These are phyloP conservation scores for Peromyscus attwateri DNA, from an alignment of 2,797 vertebrate genomes.

Conservation along the genomic window DNA sequence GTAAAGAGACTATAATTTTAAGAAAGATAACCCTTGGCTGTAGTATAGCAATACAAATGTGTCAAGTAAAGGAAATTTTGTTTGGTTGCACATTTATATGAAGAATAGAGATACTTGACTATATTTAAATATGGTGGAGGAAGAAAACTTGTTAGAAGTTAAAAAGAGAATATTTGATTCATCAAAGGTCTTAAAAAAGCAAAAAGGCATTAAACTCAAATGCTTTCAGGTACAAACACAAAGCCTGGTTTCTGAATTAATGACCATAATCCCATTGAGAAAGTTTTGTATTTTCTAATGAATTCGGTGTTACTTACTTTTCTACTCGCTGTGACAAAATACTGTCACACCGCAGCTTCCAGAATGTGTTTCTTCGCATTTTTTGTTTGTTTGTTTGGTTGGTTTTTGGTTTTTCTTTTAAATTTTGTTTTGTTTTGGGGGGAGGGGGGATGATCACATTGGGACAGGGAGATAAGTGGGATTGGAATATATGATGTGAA, in stretches of 20 bases:
- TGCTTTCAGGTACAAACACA: neutral
- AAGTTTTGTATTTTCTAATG: neutral
- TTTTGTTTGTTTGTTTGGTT: no score
- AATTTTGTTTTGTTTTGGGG: no score
- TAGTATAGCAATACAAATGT: neutral
- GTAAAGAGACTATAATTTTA: neutral
- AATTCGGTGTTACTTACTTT: neutral
- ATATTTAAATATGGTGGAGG: neutral
- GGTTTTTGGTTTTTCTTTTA: no score
- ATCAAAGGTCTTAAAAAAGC: neutral
- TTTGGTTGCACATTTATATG: neutral
- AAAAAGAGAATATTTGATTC: conserved; percentile 1
- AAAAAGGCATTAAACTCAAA: neutral
- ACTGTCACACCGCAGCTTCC: no score
- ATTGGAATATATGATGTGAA: no score
- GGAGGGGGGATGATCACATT: no score
- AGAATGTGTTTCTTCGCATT: no score
- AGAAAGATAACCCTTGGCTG: neutral
- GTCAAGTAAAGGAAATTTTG: neutral
- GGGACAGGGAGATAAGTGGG: no score
- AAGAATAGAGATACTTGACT: neutral
- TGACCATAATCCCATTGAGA: neutral
- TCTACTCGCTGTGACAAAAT: neutral
- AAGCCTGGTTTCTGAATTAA: neutral
- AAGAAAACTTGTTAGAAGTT: neutral